Base-by-base conservation (phyloP, 2,888 invertebrate species). In the Phragmatobia fuliginosa region DNA sequence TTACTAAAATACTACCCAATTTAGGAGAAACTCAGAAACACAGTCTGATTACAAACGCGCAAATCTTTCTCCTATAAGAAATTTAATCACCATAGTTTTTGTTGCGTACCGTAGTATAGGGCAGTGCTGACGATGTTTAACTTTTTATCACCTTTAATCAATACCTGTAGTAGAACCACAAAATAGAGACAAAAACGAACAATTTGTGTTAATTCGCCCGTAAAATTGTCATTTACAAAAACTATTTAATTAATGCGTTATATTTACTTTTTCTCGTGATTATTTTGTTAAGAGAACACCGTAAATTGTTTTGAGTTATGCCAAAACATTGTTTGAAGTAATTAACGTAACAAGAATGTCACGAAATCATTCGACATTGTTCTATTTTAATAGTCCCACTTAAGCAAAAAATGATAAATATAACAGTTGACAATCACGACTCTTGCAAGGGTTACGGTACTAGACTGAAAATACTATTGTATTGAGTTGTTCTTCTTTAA, bases 171-270 rank as follows among this genome's bases (percentile, higher is more conserved):
- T 76, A 73, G 71, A 75, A 77, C 67, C 80, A 79, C 75, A 78
- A 81, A 82, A 84, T 76, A 73, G 63, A 63, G 28, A 66, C 33
- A 81, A 82, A 82, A 81, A 75, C 76, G 25, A 62, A 65, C 76
- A 89, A 93, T 92, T 90, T 88, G 90, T 91, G 91, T 89, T 90
- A 86, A 90, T 75, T 86, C 88, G 85, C 89, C 87, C 94, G 92
- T 93, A 90, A 92, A 94, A 94, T 93, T 93, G 90, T 85, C 76
- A 75, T 69, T 71, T 72, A 79, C 83, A 91, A 92, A 92, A 92
- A 92, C 77, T 84, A 79, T 72, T 83, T 88, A 88, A 90, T 91
- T 88, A 90, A 83, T 87, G 85, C 83, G 84, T 86, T 84, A 86
- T 84, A 85, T 88, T 85, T 83, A 71, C 62, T 84, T 81, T 80